These are phyloP conservation scores for Amblyraja radiata DNA, from an alignment of 2,797 vertebrate species.

Conservation along the genomic window DNA sequence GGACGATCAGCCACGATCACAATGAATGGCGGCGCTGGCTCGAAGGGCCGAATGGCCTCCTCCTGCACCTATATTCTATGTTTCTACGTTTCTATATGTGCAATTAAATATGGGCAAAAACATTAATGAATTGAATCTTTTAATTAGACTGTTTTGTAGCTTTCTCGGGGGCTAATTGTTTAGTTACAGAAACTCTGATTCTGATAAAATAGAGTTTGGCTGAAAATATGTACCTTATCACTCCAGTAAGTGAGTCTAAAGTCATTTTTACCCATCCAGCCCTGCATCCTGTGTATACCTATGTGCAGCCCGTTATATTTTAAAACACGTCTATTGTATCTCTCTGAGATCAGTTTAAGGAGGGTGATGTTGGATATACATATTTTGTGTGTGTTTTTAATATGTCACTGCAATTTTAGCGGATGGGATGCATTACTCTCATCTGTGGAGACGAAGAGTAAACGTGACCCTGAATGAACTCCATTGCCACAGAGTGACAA, in stretches of 20 bases:
- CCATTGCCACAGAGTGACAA: not conserved
- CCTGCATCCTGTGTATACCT: too few species aligned
- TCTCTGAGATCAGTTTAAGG: not conserved
- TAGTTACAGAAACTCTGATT: not conserved
- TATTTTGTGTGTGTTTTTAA: not conserved
- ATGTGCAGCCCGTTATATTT: not conserved
- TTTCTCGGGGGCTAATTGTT: not conserved
- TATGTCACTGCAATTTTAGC: not conserved
- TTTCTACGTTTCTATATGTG: not conserved
- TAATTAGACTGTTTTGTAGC: slow-evolving; percentile 3
- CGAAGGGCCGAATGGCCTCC: too few species aligned
- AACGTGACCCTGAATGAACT: not conserved
- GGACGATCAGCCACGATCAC: too few species aligned
- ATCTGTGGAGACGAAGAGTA: not conserved
- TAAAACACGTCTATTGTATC: not conserved
- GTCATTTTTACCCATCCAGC: not conserved
- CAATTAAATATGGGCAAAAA: not conserved
- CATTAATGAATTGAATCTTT: slow-evolving; percentile 11
- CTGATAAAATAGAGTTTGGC: not conserved
- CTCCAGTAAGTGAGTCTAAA: not conserved
- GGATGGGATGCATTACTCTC: not conserved
- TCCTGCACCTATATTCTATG: too few species aligned
- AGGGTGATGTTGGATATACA: not conserved
- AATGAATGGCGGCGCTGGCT: too few species aligned
- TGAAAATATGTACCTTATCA: not conserved